Conservation (phyloP, 2,113 vertebrate species). For the Saguinus midas region DNA sequence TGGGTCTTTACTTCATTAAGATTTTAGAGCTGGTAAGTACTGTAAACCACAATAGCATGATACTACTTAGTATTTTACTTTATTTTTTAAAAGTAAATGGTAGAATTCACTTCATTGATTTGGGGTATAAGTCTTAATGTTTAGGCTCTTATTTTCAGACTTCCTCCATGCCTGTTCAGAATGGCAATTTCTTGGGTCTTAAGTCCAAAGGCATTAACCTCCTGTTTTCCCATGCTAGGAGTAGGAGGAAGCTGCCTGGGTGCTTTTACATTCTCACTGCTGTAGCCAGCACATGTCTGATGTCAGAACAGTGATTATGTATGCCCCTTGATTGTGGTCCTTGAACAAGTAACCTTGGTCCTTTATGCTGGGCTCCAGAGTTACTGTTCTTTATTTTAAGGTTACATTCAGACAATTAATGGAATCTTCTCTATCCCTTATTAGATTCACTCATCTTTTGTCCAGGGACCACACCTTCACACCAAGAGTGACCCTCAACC, state of each 20-base stretch:
- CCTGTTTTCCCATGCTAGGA: neutral
- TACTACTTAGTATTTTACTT: neutral
- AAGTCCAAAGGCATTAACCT: neutral
- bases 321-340: neutral
- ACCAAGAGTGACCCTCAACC: neutral
- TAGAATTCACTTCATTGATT: neutral
- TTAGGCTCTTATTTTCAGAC: neutral
- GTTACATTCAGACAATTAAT: neutral
- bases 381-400: neutral
- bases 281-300: neutral
- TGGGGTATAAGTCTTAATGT: neutral
- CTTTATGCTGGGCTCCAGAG: neutral
- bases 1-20: constrained; percentile 92
- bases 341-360: neutral
- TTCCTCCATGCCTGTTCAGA: neutral
- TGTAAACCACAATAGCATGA: neutral
- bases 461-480: neutral
- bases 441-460: neutral
- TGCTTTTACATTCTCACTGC: neutral
- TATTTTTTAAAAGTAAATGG: neutral
- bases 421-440: neutral
- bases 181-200: neutral
- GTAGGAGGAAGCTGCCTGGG: neutral
- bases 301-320: no score
- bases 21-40: constrained; percentile 89